These are phyloP conservation scores for Drosophila mulleri DNA, from an alignment of 2,888 invertebrate species.

Conservation along the genomic window DNA sequence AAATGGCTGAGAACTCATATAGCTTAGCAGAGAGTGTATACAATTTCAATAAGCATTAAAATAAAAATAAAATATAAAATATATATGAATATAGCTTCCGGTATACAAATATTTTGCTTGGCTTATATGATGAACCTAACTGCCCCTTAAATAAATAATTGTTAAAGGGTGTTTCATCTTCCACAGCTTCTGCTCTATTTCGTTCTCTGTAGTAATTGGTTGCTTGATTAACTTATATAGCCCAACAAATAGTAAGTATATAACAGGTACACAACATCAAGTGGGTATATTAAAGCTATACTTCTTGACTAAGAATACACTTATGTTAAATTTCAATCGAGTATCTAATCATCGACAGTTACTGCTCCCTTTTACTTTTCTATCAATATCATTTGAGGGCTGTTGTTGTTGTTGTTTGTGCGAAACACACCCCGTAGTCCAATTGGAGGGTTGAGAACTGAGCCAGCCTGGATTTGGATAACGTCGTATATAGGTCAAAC, in stretches of 20 bases:
- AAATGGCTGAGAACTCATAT: background rate
- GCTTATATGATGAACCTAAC: background rate
- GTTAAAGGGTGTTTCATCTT: background rate
- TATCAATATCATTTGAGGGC: slow-evolving; percentile 25
- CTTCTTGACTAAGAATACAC: background rate
- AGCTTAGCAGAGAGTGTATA: no score
- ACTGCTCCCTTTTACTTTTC: background rate
- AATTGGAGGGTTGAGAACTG: slow-evolving; percentile 27
- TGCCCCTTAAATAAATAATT: background rate
- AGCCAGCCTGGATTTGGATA: slow-evolving; percentile 31
- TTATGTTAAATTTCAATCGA: background rate
- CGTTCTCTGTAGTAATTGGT: background rate
- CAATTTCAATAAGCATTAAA: background rate
- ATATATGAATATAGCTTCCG: background rate
- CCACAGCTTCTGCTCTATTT: background rate
- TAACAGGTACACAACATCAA: background rate
- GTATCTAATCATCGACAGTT: slow-evolving; percentile 8
- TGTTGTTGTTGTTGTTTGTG: slow-evolving; percentile 10
- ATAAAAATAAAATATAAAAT: no score
- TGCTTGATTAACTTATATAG: background rate
- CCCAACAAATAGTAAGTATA: background rate
- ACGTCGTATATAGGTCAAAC: slow-evolving; percentile 67
- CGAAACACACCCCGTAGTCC: slow-evolving; percentile 40
- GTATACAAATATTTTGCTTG: background rate
- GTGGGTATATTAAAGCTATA: background rate